These are phyloP conservation scores for Coelopa pilipes DNA, from an alignment of 2,888 invertebrate genomes.

Conservation along the genomic window DNA sequence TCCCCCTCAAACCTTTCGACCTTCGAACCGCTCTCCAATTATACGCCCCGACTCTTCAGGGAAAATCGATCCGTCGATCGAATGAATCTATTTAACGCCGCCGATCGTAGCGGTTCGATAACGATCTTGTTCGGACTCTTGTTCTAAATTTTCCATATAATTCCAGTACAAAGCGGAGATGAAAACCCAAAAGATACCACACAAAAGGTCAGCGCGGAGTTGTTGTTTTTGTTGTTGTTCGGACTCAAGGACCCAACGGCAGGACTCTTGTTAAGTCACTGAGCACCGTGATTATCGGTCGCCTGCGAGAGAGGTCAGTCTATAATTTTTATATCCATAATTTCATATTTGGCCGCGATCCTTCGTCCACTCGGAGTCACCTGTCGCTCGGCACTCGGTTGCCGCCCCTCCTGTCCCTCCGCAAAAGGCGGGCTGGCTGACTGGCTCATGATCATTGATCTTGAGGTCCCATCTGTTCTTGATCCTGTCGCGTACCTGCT, in stretches of 20 bases:
- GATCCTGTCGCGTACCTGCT: slow-evolving; percentile 1
- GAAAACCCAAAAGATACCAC: too few species aligned
- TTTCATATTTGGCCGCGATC: slow-evolving; percentile 18
- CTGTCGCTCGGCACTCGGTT: neutral
- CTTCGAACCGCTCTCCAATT: slow-evolving; percentile 13
- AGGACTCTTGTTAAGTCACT: too few species aligned
- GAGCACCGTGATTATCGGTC: slow-evolving; percentile 5
- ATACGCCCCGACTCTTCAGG: neutral
- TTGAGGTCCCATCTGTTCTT: neutral
- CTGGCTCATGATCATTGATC: neutral
- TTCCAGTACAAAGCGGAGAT: slow-evolving; percentile 10
- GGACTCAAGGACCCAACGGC: too few species aligned
- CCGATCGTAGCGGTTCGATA: slow-evolving; percentile 20
- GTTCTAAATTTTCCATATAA: slow-evolving; percentile 22
- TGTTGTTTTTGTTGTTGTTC: too few species aligned
- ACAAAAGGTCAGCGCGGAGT: too few species aligned
- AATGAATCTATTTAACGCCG: neutral
- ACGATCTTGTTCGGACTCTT: slow-evolving; percentile 31
- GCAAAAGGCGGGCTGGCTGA: neutral
- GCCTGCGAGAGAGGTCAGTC: neutral
- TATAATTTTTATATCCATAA: slow-evolving; percentile 2
- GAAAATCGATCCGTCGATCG: neutral
- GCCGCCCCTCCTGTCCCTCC: neutral
- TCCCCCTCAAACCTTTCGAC: too few species aligned
- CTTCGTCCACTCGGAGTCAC: neutral